phyloP scores from a whole-genome alignment of 1,140 invertebrate genomes.

The Cydia fagiglandana region DNA sequence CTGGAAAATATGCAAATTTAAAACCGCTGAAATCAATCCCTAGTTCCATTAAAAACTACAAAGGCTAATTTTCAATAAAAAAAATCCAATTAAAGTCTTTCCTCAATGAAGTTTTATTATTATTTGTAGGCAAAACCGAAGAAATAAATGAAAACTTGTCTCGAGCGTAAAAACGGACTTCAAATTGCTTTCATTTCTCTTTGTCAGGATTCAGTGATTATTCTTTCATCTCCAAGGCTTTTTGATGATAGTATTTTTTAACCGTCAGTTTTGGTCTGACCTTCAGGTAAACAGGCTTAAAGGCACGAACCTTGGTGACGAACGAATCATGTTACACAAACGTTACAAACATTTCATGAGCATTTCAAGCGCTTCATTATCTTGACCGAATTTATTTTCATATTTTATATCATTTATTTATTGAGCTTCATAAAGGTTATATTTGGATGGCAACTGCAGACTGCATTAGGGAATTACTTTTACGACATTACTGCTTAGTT shows the following conservation, averaged over 20 bases:
- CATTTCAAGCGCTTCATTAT: no score
- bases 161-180: not conserved
- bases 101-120: not conserved
- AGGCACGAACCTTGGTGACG: not conserved
- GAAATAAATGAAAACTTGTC: not conserved
- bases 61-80: not conserved
- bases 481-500: no score
- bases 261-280: not conserved
- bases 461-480: no score
- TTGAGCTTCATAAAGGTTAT: no score
- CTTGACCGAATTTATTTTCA: no score
- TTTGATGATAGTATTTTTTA: constrained; percentile 2
- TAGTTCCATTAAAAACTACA: not conserved
- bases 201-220: not conserved
- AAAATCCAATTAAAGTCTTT: not conserved
- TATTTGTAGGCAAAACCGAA: not conserved
- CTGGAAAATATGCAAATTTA: not conserved
- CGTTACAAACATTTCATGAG: no score
- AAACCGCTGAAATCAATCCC: no score
- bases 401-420: no score
- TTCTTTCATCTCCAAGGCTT: constrained; percentile 5
- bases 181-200: not conserved
- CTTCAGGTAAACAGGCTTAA: not conserved
- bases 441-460: no score
- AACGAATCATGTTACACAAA: not conserved